A percentile compares a stretch with the other conserved stretches of the same genome.
Evolutionary conservation across 2,797 vertebrate species (phyloP).

Genomic region (Cygnus olor): DNA sequence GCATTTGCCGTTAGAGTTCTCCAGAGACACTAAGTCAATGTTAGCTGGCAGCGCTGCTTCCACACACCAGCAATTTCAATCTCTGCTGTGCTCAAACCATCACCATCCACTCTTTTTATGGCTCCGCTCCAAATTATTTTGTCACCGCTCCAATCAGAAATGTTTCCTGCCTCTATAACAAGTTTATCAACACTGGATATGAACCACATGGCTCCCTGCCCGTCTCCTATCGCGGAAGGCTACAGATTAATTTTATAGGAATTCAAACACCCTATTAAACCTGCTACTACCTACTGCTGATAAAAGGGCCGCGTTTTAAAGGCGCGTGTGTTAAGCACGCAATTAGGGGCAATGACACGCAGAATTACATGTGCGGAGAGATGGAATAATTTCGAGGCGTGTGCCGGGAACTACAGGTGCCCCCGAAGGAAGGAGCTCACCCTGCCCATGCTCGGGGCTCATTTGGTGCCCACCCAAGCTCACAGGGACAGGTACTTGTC

Average conservation of each 20-base stretch:
- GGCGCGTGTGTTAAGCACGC: slow-evolving; percentile 48
- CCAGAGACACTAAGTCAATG: slow-evolving; percentile 69
- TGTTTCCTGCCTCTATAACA: slow-evolving; percentile 69
- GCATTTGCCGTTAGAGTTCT: slow-evolving; percentile 68
- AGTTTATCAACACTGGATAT: slow-evolving; percentile 71
- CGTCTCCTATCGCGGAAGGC: slow-evolving; percentile 61
- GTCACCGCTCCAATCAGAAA: slow-evolving; percentile 70
- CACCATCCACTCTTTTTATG: slow-evolving; percentile 63
- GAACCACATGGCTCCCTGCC: slow-evolving; percentile 71
- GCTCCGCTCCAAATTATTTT: slow-evolving; percentile 62
- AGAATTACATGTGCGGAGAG: slow-evolving; percentile 58
- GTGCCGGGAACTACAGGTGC: neutral
- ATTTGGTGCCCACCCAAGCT: fast-evolving
- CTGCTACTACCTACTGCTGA: slow-evolving; percentile 65
- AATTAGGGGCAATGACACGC: slow-evolving; percentile 69
- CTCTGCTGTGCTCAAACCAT: slow-evolving; percentile 53
- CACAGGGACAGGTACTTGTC: fast-evolving
- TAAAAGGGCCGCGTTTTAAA: slow-evolving; percentile 55
- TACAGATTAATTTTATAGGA: slow-evolving; percentile 75
- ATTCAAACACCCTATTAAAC: slow-evolving; percentile 76
- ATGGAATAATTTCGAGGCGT: neutral
- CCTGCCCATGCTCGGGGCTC: fast-evolving
- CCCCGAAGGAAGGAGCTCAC: neutral
- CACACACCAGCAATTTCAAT: slow-evolving; percentile 70
- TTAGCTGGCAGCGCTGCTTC: slow-evolving; percentile 62